Base-by-base conservation (phyloP, 2,888 invertebrate species). In the Leistus spinibarbis region DNA sequence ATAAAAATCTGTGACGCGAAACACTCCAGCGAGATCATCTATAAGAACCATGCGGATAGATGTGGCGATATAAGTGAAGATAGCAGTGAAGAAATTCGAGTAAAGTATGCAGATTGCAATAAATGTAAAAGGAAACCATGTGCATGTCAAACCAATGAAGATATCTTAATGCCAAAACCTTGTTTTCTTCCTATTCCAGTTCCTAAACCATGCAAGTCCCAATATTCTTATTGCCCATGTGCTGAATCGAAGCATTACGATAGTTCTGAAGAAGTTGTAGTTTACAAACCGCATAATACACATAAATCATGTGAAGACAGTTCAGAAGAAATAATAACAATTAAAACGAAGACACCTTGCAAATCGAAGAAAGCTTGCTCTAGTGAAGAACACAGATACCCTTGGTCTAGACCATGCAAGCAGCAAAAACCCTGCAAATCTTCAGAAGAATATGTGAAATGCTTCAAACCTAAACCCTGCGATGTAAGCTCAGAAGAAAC, bases 21-120 rank as follows among this genome's bases (percentile, higher is more conserved):
- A 3, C 71, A 71, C 17, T 72, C 72, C 0, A 65, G 65, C 9
- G 66, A 72, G 54, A 66, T 72, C 17, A 20, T 24, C 65, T 19
- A 65, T 10, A 72, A 72, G 27, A 65, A 65, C 23, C 72, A 57
- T 24, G 66, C 54, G 40, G 57, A 65, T 7, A 27, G 23, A 17
- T 72, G 65, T 20, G 66, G 66, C 0, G 54, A 54, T 20, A 5
- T 66, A 5, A 73, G 67, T 67, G 73, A 73, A 73, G 66, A 67
- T 27, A 62, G 60, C 23, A 67, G 67, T 16, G 73, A 73, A 73
- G 73, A 73, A 73, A 73, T 73, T 13, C 17, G n/a, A 4, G 60
- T 73, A 1, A 73, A 67, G 40, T 66, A 60, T 16, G 23, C 20
- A 13, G 17, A 17, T 40, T 19, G 20, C 2, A 17, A 66, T 16